Evolutionary conservation across 2,888 invertebrate species (phyloP).

Genomic region (Spisula solida): DNA sequence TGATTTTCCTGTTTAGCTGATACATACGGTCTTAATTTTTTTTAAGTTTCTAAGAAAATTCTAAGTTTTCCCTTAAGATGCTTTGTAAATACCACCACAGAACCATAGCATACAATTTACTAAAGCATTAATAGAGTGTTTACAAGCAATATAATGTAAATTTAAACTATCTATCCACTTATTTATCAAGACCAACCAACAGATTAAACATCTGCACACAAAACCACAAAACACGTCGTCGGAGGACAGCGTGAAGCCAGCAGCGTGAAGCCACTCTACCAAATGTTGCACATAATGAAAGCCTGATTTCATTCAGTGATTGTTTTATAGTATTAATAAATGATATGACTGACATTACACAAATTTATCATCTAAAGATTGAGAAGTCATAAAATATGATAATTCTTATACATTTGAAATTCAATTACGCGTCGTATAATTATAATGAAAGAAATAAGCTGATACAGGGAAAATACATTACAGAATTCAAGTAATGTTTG

Average conservation of each 20-base stretch:
- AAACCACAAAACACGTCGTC: background rate
- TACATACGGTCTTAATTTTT: too few relatives aligned
- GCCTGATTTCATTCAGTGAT: conserved; percentile 14
- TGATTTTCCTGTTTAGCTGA: too few relatives aligned
- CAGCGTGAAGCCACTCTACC: background rate
- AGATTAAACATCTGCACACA: background rate
- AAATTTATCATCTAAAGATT: background rate
- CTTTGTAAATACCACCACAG: too few relatives aligned
- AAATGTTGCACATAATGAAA: background rate
- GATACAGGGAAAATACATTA: too few relatives aligned
- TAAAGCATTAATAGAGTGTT: background rate
- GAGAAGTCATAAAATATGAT: conserved; percentile 14
- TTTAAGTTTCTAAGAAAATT: too few relatives aligned
- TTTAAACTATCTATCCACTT: background rate
- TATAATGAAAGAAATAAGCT: background rate
- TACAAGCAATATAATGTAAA: background rate
- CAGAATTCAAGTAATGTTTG: too few relatives aligned
- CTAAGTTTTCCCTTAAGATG: too few relatives aligned
- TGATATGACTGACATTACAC: background rate
- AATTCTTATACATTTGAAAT: conserved; percentile 5
- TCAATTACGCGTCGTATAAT: background rate
- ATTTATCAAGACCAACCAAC: background rate
- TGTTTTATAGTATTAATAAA: conserved; percentile 6
- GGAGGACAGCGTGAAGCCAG: background rate
- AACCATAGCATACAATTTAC: background rate